These are phyloP conservation scores for Pelosia muscerda DNA, from an alignment of 2,888 invertebrate species.

Conservation along the genomic window DNA sequence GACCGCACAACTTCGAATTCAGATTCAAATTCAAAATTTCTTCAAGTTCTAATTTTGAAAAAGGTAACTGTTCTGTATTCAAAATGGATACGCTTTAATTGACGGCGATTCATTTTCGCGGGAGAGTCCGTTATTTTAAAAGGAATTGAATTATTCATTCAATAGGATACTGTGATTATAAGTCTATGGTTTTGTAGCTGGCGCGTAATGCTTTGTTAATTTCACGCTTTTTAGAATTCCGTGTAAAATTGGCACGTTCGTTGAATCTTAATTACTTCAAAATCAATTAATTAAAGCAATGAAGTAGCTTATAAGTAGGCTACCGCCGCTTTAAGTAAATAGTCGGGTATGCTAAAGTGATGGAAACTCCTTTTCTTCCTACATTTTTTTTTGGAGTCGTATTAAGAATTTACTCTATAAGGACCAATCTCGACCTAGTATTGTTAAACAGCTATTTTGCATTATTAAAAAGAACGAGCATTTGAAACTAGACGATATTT, in stretches of 20 bases:
- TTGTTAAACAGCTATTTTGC: no score
- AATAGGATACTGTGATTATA: conserved; percentile 31
- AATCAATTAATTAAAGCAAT: background rate
- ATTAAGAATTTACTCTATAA: no score
- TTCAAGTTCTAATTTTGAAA: conserved; percentile 53
- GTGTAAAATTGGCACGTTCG: background rate
- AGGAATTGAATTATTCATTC: conserved; percentile 49
- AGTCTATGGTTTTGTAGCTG: conserved; percentile 20
- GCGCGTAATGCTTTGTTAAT: conserved; percentile 13
- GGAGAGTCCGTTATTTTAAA: conserved; percentile 40
- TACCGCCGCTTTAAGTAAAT: no score
- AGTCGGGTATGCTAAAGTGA: background rate
- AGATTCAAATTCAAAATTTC: conserved; percentile 53
- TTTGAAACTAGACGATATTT: no score
- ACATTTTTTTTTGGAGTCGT: no score
- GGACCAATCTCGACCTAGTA: no score
- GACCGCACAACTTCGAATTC: conserved; percentile 37
- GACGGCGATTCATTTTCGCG: conserved; percentile 48
- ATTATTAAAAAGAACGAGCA: no score
- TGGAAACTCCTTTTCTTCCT: no score
- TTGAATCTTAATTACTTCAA: conserved; percentile 5
- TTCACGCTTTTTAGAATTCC: conserved; percentile 12
- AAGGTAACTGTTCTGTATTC: conserved; percentile 57
- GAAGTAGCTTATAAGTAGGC: no score
- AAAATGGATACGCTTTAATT: conserved; percentile 56